Base-by-base conservation (phyloP, 2,113 vertebrate genomes). In the Calidris pugnax region DNA sequence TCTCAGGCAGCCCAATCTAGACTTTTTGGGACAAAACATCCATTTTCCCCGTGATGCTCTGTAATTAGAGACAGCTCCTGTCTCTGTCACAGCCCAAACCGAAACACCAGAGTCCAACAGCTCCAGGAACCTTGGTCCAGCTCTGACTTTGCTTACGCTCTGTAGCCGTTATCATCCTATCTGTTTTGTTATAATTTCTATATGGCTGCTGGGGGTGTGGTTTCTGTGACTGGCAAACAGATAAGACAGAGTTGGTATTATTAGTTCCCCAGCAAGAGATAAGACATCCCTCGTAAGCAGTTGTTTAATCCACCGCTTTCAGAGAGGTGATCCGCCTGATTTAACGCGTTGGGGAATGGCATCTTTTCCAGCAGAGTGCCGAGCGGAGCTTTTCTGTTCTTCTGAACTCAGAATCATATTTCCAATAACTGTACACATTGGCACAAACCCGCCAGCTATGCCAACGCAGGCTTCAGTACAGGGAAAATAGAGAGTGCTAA, bases 261-360 rank as follows among this genome's bases (percentile, higher is more conserved):
- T 83, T 91, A 91, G 83, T 93, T 91, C 84, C 41, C 39, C 76
- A 84, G 84, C 87, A 91, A 82, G 71, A 93, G 93, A 94, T 89
- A 95, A 95, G 76, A 80, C 78, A 90, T 62, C 41, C 74, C 76
- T 94, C 67, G 27, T 76, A 85, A 93, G 87, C 63, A 93, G 74
- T 92, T 90, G 85, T 91, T 97, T 95, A 95, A 97, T 94, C 87
- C 71, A 26, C 73, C 59, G 79, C 96, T 94, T 93, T 74, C 84
- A 76, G 89, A 91, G 88, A 60, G 2, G 3, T 79, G 95, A 89
- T 50, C 66, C 0, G 20, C 78, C 76, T 92, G 94, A 95, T 94
- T 96, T 93, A 89, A 80, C 14, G 4, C 43, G 76, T 94, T 93
- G 91, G 91, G 90, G 83, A 95, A 95, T 66, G 66, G 71, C 95